phyloP scores from a whole-genome alignment of 2,888 invertebrate genomes.

The Trachelus iudaicus region DNA sequence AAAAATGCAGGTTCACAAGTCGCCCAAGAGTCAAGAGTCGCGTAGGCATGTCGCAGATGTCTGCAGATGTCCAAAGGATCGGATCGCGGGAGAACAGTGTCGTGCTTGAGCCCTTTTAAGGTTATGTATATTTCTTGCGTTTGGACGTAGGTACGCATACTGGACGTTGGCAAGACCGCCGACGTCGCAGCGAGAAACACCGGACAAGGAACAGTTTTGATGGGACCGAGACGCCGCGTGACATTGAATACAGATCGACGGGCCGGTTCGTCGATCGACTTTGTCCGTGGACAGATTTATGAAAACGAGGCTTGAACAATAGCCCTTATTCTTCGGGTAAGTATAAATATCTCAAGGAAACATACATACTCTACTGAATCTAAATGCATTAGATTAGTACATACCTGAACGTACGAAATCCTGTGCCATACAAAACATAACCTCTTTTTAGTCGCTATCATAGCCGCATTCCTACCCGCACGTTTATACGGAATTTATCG shows the following conservation, averaged over 20 bases:
- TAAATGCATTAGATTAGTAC: not conserved
- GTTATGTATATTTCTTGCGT: conserved; percentile 1
- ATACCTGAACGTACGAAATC: not conserved
- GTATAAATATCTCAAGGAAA: not conserved
- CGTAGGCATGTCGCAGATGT: not conserved
- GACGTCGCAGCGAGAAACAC: not conserved
- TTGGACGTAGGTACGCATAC: not conserved
- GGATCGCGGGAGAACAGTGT: not conserved
- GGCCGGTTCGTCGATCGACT: not conserved
- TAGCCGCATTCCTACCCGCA: not conserved
- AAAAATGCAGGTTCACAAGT: not conserved
- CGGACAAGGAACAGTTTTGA: not conserved
- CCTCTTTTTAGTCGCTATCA: not conserved
- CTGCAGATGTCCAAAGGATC: not conserved
- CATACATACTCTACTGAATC: not conserved
- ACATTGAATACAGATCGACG: not conserved
- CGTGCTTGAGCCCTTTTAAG: conserved; percentile 1
- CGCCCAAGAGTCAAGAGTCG: not conserved
- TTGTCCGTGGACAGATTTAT: not conserved
- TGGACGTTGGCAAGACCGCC: not conserved
- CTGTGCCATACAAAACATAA: not conserved
- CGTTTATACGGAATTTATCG: not conserved
- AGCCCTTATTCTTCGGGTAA: not conserved
- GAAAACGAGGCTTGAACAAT: not conserved
- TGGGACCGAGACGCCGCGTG: not conserved